phyloP scores from a whole-genome alignment of 1,140 invertebrate genomes.

The Luehdorfia chinensis region DNA sequence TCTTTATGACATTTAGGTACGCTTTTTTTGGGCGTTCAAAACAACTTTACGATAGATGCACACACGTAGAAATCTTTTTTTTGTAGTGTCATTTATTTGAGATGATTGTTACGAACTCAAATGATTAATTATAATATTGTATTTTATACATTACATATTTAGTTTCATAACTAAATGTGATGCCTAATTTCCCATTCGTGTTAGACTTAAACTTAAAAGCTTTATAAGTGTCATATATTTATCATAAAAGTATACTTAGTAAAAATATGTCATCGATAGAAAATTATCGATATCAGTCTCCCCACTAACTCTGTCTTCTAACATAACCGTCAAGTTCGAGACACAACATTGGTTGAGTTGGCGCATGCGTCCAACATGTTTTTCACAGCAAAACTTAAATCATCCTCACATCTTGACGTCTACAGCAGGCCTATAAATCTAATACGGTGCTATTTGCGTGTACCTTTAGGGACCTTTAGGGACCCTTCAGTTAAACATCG shows the following conservation, averaged over 20 bases:
- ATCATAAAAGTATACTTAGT: not conserved
- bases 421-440: constrained; percentile 48
- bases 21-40: too few species aligned
- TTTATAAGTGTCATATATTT: not conserved
- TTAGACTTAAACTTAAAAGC: not conserved
- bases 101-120: too few species aligned
- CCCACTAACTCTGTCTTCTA: constrained; percentile 25
- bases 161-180: not conserved
- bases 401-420: constrained; percentile 39
- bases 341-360: constrained; percentile 42
- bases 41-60: too few species aligned
- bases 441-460: not conserved
- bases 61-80: not conserved
- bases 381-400: constrained; percentile 61
- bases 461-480: too few species aligned
- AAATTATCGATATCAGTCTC: constrained; percentile 26
- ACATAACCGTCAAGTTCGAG: constrained; percentile 31
- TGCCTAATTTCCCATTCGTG: not conserved
- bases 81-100: too few species aligned
- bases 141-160: too few species aligned
- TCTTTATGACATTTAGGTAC: not conserved
- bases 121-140: too few species aligned
- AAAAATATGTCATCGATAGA: constrained; percentile 7
- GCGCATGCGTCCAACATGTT: constrained; percentile 60
- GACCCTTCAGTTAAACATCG: too few species aligned